Evolutionary conservation across 2,113 vertebrate species (phyloP).

Genomic region (Cebidichthys violaceus): DNA sequence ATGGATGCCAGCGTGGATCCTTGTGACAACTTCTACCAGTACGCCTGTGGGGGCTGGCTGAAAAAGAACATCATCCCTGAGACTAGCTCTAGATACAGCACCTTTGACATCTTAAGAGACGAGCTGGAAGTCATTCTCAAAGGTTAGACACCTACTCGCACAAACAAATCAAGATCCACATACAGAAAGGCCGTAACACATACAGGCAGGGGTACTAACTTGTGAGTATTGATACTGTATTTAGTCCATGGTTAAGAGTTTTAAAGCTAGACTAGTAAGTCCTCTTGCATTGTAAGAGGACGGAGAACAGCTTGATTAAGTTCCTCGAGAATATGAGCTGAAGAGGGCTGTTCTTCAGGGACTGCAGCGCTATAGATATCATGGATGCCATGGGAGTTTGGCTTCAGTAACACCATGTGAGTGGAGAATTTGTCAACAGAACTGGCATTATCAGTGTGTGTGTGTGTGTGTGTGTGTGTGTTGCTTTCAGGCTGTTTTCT

Average conservation of each 20-base stretch:
- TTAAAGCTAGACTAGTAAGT: not conserved
- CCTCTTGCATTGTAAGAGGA: constrained; percentile 2
- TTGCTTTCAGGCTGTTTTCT: constrained; percentile 8
- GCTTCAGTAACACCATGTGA: constrained; percentile 31
- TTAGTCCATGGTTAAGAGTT: not conserved
- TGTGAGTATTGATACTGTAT: not conserved
- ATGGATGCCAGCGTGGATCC: constrained; percentile 90
- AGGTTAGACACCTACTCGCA: constrained; percentile 82
- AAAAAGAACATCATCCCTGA: constrained; percentile 95
- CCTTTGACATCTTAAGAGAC: constrained; percentile 94
- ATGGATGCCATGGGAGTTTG: constrained; percentile 57
- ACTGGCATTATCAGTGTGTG: constrained; percentile 28
- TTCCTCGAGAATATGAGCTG: constrained; percentile 38
- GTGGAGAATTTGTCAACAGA: constrained; percentile 51
- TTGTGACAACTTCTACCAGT: constrained; percentile 94
- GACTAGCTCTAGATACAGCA: constrained; percentile 93
- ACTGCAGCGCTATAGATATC: constrained; percentile 56
- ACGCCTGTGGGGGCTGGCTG: constrained; percentile 95
- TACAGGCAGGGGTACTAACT: not conserved
- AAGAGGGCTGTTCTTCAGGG: constrained; percentile 54
- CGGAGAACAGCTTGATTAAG: constrained; percentile 31
- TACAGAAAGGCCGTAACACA: not conserved
- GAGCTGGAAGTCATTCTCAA: constrained; percentile 94
- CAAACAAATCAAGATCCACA: not conserved
- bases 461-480: too few species aligned